phyloP scores from a whole-genome alignment of 2,888 invertebrate species.

The Corbicula japonica region DNA sequence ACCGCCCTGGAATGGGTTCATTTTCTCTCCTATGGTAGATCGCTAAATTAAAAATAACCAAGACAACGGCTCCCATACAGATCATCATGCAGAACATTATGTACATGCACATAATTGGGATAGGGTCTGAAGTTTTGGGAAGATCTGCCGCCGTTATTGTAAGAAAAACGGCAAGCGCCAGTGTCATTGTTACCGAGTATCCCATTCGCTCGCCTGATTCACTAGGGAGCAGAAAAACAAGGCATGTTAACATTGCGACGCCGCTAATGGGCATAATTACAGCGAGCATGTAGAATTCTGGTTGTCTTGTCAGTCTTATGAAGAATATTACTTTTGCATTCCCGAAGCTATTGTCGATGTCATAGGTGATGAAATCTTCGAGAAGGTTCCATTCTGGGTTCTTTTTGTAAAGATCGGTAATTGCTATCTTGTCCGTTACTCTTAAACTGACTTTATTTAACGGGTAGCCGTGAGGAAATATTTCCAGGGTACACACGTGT shows the following conservation, averaged over 20 bases:
- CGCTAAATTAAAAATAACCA: constrained; percentile 14
- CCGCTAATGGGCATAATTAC: constrained; percentile 28
- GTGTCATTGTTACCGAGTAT: constrained; percentile 24
- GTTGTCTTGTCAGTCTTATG: constrained; percentile 7
- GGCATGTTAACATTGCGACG: constrained; percentile 5
- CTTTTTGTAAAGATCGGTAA: background rate
- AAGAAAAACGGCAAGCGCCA: constrained; percentile 27
- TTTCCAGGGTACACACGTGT: constrained; percentile 11
- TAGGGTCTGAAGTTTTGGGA: constrained; percentile 22
- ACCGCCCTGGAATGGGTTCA: background rate
- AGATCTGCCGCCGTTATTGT: constrained; percentile 13
- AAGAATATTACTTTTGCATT: background rate
- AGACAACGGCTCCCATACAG: background rate
- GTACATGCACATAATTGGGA: constrained; percentile 14
- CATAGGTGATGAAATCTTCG: background rate
- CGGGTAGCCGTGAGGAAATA: constrained; percentile 7
- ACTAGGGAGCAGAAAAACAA: constrained; percentile 30
- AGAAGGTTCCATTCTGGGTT: constrained; percentile 21
- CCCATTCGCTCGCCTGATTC: constrained; percentile 27
- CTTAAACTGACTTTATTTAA: background rate
- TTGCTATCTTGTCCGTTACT: background rate
- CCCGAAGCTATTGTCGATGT: background rate
- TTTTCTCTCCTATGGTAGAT: constrained; percentile 8
- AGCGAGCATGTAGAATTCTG: constrained; percentile 26
- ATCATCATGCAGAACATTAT: constrained; percentile 15